Evolutionary conservation across 2,888 invertebrate genomes (phyloP).

Genomic region (Xestia c-nigrum): DNA sequence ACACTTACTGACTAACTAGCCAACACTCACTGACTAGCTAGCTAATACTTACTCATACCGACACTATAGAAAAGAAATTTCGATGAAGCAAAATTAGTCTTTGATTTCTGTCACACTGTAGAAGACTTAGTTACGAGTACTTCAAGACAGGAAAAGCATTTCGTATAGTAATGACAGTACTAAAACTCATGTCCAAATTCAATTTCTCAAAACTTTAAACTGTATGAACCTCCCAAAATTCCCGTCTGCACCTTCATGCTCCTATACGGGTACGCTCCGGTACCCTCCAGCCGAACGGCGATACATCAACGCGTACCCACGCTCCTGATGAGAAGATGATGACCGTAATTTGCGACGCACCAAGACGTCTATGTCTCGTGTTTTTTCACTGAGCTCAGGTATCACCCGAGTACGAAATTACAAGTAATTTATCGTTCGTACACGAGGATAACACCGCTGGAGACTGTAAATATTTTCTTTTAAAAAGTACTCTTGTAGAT

Average conservation of each 20-base stretch:
- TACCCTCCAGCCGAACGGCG: constrained; percentile 80
- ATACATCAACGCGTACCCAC: constrained; percentile 89
- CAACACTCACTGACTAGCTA: neutral
- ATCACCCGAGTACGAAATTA: constrained; percentile 90
- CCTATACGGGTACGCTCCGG: constrained; percentile 62
- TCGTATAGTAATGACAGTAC: neutral
- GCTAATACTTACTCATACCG: neutral
- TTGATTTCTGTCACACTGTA: neutral
- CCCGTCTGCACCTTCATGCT: constrained; percentile 26
- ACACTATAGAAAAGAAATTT: neutral
- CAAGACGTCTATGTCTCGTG: constrained; percentile 90
- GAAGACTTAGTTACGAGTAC: neutral
- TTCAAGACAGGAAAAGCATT: neutral
- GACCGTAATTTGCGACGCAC: constrained; percentile 90
- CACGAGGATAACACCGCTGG: constrained; percentile 79
- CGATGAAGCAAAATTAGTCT: neutral
- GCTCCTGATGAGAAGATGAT: constrained; percentile 90
- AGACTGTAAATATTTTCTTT: constrained; percentile 72
- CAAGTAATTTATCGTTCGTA: constrained; percentile 89
- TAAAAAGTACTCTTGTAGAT: constrained; percentile 67
- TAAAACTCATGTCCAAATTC: neutral
- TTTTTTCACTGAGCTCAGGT: constrained; percentile 90
- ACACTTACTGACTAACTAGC: too few relatives aligned
- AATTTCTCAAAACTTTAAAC: neutral
- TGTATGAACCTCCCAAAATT: neutral